A percentile compares a stretch with the other conserved stretches of the same genome.
phyloP scores from a whole-genome alignment of 2,113 vertebrate species.

The chimpanzee (Pan troglodytes) region NHGRI_mPanTro3-v2.1_pri NC_072401.2:89211501-89212000 shows the following conservation, averaged over 20 bases:
- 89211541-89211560: background rate
- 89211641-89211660: background rate
- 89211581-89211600: background rate
- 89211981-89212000: background rate
- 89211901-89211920: background rate
- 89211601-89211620: background rate
- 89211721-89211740: background rate
- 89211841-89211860: background rate
- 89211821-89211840: background rate
- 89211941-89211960: background rate
- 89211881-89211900: background rate
- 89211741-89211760: background rate
- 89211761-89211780: background rate
- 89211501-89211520: background rate
- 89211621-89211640: background rate
- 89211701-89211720: background rate
- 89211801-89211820: background rate
- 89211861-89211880: background rate
- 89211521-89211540: background rate
- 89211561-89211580: background rate
- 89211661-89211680: background rate
- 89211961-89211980: background rate
- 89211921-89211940: background rate
- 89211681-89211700: background rate
- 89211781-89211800: background rate